Evolutionary conservation across 2,113 vertebrate species (phyloP).

Genomic region (Odocoileus hemionus): DNA sequence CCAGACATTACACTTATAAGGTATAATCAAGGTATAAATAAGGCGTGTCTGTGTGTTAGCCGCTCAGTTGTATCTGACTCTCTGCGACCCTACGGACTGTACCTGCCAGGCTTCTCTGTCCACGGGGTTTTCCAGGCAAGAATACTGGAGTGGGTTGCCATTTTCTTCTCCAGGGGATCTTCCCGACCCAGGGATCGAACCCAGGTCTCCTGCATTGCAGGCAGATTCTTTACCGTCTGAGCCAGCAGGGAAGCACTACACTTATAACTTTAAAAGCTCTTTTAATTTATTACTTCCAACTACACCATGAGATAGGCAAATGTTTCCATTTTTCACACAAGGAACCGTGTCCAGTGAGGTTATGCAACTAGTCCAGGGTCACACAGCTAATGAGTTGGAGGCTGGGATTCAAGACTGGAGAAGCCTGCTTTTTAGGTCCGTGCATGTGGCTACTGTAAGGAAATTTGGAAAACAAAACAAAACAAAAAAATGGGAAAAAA

Average conservation of each 20-base stretch:
- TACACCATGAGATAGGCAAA: not conserved
- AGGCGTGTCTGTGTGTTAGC: not conserved
- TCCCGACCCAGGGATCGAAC: accelerated
- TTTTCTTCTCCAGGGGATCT: not conserved
- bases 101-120: not conserved
- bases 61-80: accelerated
- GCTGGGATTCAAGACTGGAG: not conserved
- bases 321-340: not conserved
- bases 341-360: not conserved
- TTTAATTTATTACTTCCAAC: not conserved
- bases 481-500: not conserved
- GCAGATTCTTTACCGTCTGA: not conserved
- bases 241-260: not conserved
- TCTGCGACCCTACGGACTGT: not conserved
- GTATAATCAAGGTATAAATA: not conserved
- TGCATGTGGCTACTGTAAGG: not conserved
- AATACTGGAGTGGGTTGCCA: not conserved
- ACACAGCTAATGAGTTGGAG: accelerated
- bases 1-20: not conserved
- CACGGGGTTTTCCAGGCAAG: not conserved
- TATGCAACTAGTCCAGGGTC: not conserved
- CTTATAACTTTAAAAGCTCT: not conserved
- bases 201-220: not conserved
- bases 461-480: not conserved
- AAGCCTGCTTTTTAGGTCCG: not conserved